Base-by-base conservation (phyloP, 2,113 vertebrate species). In the Dipodomys stephensi region DNA sequence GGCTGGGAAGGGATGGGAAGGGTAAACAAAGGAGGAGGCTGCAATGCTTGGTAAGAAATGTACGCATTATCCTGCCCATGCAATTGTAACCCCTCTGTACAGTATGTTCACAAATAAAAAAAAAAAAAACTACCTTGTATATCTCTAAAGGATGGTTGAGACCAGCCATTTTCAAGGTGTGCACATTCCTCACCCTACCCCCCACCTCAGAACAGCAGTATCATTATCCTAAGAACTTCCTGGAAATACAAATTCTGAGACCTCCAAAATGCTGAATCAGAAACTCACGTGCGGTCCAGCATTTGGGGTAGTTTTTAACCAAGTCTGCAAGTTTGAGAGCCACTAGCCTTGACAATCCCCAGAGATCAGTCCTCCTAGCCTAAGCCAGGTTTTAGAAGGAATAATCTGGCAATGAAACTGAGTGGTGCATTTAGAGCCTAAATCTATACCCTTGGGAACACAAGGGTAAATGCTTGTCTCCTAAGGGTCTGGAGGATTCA, bases 331-430 rank as follows among this genome's bases (percentile, higher is more conserved):
- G 30, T 74, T n/a, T 73, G 46, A 78, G 27, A 94, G 69, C 67
- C 35, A 80, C 2, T 11, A 68, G 30, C 69, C 53, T 69, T 23
- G 76, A 15, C 19, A 22, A 27, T 23, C 8, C 22, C 20, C 16
- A 30, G 62, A 30, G 62, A 1, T 44, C 7, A 16, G 35, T 80
- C 71, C 64, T 83, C 72, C 92, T n/a, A 0, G 16, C 46, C 85
- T 39, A 87, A 67, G 74, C 9, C 25, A 28, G 72, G 32, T 80
- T 86, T 68, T 62, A 91, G 71, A 90, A 95, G 68, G 22, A 9
- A 64, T 35, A 62, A 13, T 16, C 20, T 30, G 35, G 64, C 27
- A 67, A 0, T 1, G 67, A 76, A 74, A 93, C 16, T 6, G 22
- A 86, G 81, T 19, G 81, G 28, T 81, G 64, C 30, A 67, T 68